Evolutionary conservation across 2,113 vertebrate genomes (phyloP).

Genomic region (Dolichallabes microphthalmus): DNA sequence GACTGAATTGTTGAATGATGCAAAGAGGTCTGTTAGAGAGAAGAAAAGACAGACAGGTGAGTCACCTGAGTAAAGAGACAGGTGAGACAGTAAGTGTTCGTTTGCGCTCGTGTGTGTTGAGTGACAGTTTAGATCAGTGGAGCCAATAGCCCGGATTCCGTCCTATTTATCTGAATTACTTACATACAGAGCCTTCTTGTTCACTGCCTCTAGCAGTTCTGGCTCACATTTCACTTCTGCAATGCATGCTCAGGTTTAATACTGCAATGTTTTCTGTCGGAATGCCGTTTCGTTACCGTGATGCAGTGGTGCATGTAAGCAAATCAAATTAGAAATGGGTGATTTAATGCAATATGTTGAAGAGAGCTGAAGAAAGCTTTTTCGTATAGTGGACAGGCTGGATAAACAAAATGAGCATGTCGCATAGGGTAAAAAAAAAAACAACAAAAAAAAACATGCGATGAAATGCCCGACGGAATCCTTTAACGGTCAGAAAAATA

Average conservation of each 20-base stretch:
- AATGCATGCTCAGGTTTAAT: not conserved
- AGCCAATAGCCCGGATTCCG: slow-evolving; percentile 16
- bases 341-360: not conserved
- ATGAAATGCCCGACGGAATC: not conserved
- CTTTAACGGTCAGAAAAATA: not conserved
- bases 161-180: not conserved
- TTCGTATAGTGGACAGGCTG: not conserved
- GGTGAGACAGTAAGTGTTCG: not conserved
- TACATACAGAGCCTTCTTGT: not conserved
- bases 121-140: not conserved
- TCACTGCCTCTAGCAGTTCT: not conserved
- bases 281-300: not conserved
- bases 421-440: not conserved
- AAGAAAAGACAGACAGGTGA: not conserved
- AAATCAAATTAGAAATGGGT: slow-evolving; percentile 12
- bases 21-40: slow-evolving; percentile 5
- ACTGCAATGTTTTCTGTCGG: not conserved
- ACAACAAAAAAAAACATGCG: not conserved
- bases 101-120: not conserved
- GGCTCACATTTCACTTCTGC: not conserved
- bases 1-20: slow-evolving; percentile 16
- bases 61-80: slow-evolving; percentile 30
- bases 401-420: not conserved
- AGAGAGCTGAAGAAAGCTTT: not conserved
- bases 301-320: not conserved